A percentile compares a stretch with the other conserved stretches of the same genome.
Conservation (phyloP, 1,140 invertebrate species). For the Hyles euphorbiae region DNA sequence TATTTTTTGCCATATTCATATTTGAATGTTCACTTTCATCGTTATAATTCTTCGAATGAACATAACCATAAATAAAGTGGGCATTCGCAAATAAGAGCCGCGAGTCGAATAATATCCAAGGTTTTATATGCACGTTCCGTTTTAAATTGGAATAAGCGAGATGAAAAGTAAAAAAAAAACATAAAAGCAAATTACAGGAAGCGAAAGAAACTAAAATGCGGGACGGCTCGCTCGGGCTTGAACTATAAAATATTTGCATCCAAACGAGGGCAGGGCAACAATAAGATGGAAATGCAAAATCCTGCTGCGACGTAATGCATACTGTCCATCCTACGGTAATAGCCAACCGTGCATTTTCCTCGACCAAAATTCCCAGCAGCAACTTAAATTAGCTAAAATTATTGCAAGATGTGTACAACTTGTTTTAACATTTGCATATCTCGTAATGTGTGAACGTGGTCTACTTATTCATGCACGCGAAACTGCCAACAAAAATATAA, state of each 20-base stretch:
- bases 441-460: too few relatives aligned
- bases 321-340: constrained; percentile 32
- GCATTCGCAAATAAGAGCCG: constrained; percentile 11
- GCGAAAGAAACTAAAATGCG: constrained; percentile 42
- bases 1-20: not conserved
- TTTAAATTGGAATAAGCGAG: constrained; percentile 35
- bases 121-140: constrained; percentile 25
- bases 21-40: constrained; percentile 6
- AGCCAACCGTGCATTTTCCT: constrained; percentile 15
- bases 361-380: too few relatives aligned
- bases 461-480: not conserved
- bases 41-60: constrained; percentile 3
- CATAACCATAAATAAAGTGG: constrained; percentile 9
- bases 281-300: constrained; percentile 58
- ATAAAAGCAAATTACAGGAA: constrained; percentile 48
- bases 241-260: constrained; percentile 62
- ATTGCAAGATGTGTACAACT: too few relatives aligned
- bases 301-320: constrained; percentile 32
- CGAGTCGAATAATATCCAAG: constrained; percentile 20
- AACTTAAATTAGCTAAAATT: too few relatives aligned
- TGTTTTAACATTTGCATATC: too few relatives aligned
- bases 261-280: constrained; percentile 48
- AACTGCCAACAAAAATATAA: not conserved
- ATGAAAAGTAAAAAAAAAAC: constrained; percentile 28
- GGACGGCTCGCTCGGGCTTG: constrained; percentile 34